Base-by-base conservation (phyloP, 2,888 invertebrate species). In the Chrysolina haemoptera region DNA sequence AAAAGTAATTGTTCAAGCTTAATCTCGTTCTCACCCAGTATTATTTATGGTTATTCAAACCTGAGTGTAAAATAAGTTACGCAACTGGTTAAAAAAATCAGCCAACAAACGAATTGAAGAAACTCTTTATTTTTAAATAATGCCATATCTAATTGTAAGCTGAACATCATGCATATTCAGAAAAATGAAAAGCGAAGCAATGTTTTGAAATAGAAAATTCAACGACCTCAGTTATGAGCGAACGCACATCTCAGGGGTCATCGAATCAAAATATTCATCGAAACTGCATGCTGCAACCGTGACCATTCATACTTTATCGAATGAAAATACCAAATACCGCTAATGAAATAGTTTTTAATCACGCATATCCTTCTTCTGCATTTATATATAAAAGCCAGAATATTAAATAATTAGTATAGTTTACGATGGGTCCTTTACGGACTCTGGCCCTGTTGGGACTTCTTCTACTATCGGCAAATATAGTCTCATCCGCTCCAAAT, bases 401-500 rank as follows among this genome's bases (percentile, higher is more conserved):
- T 10, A 11, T 22, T 16, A 68, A 55, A 14, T 18, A n/a, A 12
- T 14, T 40, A 16, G 48, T 18, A 67, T 46, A 66, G 40, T 64
- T 73, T 62, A 68, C 68, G 35, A 67, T 77, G 74, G 70, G 68
- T 73, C 63, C 62, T 50, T 48, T 62, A 20, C 16, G 71, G 20
- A 48, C 71, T 35, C 46, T 71, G 18, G 64, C 74, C 53, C 73
- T 78, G 20, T 27, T 68, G 12, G 65, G 66, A 16, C 22, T 71
- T 18, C 66, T 73, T 11, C 10, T 74, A 40, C 11, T 66, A 35
- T 14, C 62, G 6, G 18, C 55, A 20, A 69, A 43, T 62, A 10
- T 35, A 3, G 76, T 65, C 12, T 27, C 63, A 0, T 35, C 79
- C 18, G 79, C 80, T 11, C 78, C 79, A 12, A 55, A 67, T 46